Percentiles rank a stretch among this genome's conserved stretches.
phyloP scores from a whole-genome alignment of 2,113 vertebrate species.

The Porphyrio hochstetteri region DNA sequence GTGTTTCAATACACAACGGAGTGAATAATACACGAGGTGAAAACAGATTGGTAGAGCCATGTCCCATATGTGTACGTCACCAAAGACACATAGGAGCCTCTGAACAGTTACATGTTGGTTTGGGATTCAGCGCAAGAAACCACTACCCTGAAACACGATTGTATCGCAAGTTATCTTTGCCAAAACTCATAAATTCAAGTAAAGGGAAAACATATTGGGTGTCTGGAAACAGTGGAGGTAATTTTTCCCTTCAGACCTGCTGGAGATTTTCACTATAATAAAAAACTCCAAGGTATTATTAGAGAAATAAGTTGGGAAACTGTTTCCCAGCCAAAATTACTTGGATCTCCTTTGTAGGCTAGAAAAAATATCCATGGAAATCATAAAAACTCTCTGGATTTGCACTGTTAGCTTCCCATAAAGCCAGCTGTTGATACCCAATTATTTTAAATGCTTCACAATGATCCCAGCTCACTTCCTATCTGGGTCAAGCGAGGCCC shows the following conservation, averaged over 20 bases:
- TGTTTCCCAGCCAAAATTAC: conserved; percentile 47
- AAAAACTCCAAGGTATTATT: conserved; percentile 44
- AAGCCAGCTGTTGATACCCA: conserved; percentile 58
- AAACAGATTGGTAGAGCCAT: neutral
- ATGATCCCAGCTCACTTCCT: conserved; percentile 57
- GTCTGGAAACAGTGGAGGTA: neutral
- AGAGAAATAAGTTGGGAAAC: conserved; percentile 40
- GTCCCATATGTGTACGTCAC: neutral
- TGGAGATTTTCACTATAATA: conserved; percentile 56
- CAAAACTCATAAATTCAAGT: conserved; percentile 20
- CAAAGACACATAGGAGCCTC: neutral
- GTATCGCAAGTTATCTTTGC: neutral
- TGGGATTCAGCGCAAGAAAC: conserved; percentile 21
- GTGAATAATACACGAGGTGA: neutral
- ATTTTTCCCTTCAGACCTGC: conserved; percentile 14
- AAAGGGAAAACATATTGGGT: conserved; percentile 25
- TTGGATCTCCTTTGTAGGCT: conserved; percentile 12
- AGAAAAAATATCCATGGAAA: conserved; percentile 9
- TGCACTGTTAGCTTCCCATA: conserved; percentile 24
- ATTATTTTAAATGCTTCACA: conserved; percentile 33
- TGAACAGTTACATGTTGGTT: neutral
- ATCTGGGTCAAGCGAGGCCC: conserved; percentile 32
- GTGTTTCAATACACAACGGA: neutral
- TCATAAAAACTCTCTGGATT: conserved; percentile 50
- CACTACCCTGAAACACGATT: neutral